Evolutionary conservation across 2,888 invertebrate species (phyloP).

Genomic region (Spilosoma lubricipeda): DNA sequence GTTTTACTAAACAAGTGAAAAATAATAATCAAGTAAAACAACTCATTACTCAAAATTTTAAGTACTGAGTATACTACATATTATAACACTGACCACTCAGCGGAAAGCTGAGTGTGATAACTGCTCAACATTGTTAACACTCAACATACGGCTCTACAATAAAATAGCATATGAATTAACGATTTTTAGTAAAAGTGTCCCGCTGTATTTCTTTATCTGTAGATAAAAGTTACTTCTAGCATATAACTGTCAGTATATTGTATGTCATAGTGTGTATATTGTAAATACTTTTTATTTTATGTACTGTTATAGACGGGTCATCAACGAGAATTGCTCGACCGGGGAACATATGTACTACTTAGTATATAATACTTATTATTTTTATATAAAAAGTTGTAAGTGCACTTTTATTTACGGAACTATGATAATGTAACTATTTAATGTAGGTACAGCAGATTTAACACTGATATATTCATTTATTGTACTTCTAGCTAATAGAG

Average conservation of each 20-base stretch:
- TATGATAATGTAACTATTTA: constrained; percentile 71
- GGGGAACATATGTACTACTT: constrained; percentile 70
- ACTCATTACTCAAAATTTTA: constrained; percentile 37
- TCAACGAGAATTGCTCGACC: constrained; percentile 78
- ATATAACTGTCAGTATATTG: constrained; percentile 80
- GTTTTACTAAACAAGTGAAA: constrained; percentile 62
- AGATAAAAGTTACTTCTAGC: constrained; percentile 82
- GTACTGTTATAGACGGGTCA: constrained; percentile 77
- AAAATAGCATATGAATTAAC: constrained; percentile 43
- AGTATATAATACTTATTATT: constrained; percentile 78
- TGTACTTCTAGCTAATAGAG: constrained; percentile 23
- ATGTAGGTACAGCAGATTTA: constrained; percentile 64
- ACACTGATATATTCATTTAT: constrained; percentile 44
- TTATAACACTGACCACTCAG: constrained; percentile 30
- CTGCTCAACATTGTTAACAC: constrained; percentile 34
- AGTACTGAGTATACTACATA: constrained; percentile 45
- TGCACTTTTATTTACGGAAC: constrained; percentile 85
- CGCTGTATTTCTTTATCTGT: constrained; percentile 73
- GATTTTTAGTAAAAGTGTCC: constrained; percentile 64
- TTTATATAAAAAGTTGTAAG: constrained; percentile 79
- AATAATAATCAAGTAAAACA: constrained; percentile 34
- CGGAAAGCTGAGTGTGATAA: constrained; percentile 19
- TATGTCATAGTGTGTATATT: constrained; percentile 82
- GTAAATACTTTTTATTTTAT: constrained; percentile 82
- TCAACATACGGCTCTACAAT: constrained; percentile 35